Conservation (phyloP, 2,888 invertebrate genomes). For the Ceramica pisi region DNA sequence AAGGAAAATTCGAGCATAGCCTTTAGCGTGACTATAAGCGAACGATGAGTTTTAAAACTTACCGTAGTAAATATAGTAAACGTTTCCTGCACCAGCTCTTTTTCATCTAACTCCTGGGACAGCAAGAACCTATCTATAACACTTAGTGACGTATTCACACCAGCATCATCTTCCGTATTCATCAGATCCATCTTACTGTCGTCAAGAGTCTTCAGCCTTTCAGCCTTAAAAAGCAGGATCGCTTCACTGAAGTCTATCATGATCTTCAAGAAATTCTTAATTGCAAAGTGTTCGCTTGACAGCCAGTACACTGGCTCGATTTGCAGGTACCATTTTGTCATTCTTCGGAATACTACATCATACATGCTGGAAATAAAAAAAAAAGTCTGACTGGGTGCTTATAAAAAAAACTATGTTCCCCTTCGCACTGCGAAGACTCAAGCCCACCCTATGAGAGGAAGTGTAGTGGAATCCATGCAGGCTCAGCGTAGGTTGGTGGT, state of each 20-base stretch:
- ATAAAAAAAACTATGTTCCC: too few relatives aligned
- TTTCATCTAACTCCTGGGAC: conserved; percentile 73
- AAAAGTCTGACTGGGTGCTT: too few relatives aligned
- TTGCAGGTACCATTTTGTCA: conserved; percentile 86
- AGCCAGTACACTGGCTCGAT: conserved; percentile 81
- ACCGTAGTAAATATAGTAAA: conserved; percentile 86
- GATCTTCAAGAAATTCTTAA: conserved; percentile 65
- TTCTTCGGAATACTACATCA: conserved; percentile 78
- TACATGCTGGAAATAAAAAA: conserved; percentile 73
- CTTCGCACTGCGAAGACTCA: too few relatives aligned
- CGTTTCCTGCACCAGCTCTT: conserved; percentile 77
- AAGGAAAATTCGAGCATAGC: too few relatives aligned
- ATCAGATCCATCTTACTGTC: conserved; percentile 67
- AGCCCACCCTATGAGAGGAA: too few relatives aligned
- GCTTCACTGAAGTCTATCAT: conserved; percentile 65
- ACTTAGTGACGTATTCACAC: conserved; percentile 76
- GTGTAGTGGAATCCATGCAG: too few relatives aligned
- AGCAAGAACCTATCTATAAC: conserved; percentile 83
- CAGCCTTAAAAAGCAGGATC: conserved; percentile 70
- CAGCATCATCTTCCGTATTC: conserved; percentile 72
- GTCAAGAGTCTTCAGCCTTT: conserved; percentile 68
- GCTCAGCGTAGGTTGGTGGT: too few relatives aligned
- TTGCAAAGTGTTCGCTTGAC: conserved; percentile 59
- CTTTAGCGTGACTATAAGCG: too few relatives aligned
- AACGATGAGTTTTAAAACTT: too few relatives aligned